These are phyloP conservation scores for Rhagoletis pomonella DNA, from an alignment of 1,140 invertebrate species.

Conservation along the genomic window DNA sequence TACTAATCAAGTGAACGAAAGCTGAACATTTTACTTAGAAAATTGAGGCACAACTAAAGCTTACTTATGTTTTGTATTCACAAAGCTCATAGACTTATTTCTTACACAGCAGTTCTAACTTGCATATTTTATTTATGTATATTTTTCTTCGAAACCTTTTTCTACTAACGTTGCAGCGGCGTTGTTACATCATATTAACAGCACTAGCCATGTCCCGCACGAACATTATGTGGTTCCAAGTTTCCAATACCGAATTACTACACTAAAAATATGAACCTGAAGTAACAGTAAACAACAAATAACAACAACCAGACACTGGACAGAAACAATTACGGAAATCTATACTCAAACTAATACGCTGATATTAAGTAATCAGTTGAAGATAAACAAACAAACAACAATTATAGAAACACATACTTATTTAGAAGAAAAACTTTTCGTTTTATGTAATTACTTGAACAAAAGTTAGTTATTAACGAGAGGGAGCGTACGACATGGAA, in stretches of 20 bases:
- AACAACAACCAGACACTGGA: neutral
- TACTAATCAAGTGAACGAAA: too few species aligned
- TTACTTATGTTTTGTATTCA: too few species aligned
- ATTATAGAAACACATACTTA: neutral
- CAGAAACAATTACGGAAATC: neutral
- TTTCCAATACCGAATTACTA: neutral
- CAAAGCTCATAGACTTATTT: too few species aligned
- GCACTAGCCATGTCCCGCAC: neutral
- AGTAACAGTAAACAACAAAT: neutral
- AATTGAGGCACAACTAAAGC: too few species aligned
- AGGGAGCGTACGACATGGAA: neutral
- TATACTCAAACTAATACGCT: neutral
- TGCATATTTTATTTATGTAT: neutral
- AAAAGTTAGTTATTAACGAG: neutral
- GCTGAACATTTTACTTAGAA: too few species aligned
- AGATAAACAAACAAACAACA: conserved; percentile 28
- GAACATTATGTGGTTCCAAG: too few species aligned
- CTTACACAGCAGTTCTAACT: too few species aligned
- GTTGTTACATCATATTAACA: neutral
- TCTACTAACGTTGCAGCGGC: neutral
- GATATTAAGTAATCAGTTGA: conserved; percentile 46
- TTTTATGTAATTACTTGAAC: conserved; percentile 52
- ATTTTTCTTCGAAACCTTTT: neutral
- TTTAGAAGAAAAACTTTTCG: conserved; percentile 50
- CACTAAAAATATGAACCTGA: neutral